These are phyloP conservation scores for Chaetodon trifascialis DNA, from an alignment of 2,113 vertebrate species.

Conservation along the genomic window DNA sequence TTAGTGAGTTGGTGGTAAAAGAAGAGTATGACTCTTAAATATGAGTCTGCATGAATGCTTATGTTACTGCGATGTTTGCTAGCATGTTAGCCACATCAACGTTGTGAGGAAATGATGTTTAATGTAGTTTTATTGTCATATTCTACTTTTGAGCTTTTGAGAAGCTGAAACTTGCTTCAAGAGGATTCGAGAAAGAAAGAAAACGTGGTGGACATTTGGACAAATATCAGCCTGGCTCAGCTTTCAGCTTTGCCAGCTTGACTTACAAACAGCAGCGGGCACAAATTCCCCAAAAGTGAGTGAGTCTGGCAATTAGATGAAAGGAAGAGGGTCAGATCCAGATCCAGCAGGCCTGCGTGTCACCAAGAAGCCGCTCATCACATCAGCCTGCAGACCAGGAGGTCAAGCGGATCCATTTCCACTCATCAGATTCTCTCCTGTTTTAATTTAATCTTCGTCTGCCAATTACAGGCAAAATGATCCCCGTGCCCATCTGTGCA, in stretches of 20 bases:
- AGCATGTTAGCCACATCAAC: neutral
- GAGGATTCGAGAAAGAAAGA: too few relatives aligned
- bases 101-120: too few relatives aligned
- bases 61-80: neutral
- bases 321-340: conserved; percentile 2
- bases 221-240: too few relatives aligned
- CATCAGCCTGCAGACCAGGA: conserved; percentile 42
- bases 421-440: conserved; percentile 46
- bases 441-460: conserved; percentile 61
- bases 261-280: conserved; percentile 14
- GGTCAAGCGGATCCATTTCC: conserved; percentile 62
- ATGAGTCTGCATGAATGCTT: too few relatives aligned
- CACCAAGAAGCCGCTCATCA: conserved; percentile 22
- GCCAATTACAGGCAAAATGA: conserved; percentile 60
- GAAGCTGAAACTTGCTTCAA: too few relatives aligned
- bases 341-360: neutral
- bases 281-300: neutral
- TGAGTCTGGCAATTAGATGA: conserved; percentile 4
- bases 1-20: neutral
- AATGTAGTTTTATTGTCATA: too few relatives aligned
- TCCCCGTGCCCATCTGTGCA: conserved; percentile 37
- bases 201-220: too few relatives aligned
- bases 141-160: too few relatives aligned
- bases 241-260: conserved; percentile 8
- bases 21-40: neutral